A percentile compares a stretch with the other conserved stretches of the same genome.
These are phyloP conservation scores for Cyprinodon tularosa DNA, from an alignment of 2,113 vertebrate genomes.

Conservation along the genomic window DNA sequence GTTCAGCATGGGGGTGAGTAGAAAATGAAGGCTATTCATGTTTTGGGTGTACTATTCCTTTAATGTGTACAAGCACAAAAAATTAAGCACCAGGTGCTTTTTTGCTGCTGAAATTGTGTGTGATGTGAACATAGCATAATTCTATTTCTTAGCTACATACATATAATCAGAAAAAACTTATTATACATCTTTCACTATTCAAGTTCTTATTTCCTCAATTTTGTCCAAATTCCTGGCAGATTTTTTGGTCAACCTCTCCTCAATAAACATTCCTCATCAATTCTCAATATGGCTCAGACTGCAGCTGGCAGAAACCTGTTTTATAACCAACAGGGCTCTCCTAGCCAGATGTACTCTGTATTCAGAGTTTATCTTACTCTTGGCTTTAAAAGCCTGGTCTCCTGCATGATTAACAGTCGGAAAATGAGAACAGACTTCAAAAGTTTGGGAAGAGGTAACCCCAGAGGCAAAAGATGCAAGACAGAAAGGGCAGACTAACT, in stretches of 20 bases:
- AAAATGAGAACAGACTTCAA: conserved; percentile 50
- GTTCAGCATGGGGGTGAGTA: no score
- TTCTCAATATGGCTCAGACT: conserved; percentile 12
- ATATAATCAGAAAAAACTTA: not conserved
- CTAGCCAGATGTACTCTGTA: conserved; percentile 59
- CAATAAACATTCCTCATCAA: conserved; percentile 1
- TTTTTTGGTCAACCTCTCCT: conserved; percentile 5
- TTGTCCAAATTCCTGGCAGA: not conserved
- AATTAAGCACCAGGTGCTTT: no score
- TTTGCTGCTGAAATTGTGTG: no score
- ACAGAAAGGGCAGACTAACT: conserved; percentile 5
- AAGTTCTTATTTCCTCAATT: not conserved
- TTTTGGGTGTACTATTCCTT: no score
- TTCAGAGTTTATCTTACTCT: conserved; percentile 62
- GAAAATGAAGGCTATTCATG: no score
- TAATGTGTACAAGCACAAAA: no score
- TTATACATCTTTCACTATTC: not conserved
- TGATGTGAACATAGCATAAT: no score
- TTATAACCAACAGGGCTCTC: conserved; percentile 52
- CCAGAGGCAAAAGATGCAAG: conserved; percentile 7
- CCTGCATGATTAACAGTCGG: conserved; percentile 51
- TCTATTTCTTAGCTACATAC: no score
- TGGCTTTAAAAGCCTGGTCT: conserved; percentile 58
- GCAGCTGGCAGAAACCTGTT: conserved; percentile 26
- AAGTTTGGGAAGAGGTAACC: conserved; percentile 30